Conservation (phyloP, 2,888 invertebrate species). For the Zaprionus bogoriensis region DNA sequence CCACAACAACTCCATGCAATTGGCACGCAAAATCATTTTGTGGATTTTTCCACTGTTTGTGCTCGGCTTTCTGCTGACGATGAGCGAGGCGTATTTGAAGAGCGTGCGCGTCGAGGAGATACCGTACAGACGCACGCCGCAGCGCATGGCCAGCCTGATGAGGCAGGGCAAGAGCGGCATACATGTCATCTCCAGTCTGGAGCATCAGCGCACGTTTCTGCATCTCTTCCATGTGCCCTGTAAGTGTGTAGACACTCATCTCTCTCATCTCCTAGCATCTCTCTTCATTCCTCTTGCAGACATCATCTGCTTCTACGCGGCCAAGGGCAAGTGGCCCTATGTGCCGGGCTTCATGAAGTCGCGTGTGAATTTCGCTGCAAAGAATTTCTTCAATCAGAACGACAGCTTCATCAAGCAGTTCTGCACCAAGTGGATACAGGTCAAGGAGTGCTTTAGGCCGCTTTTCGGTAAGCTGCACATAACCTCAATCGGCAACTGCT, state of each 20-base stretch:
- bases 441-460: conserved; percentile 81
- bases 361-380: conserved; percentile 78
- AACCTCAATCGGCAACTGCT: not conserved
- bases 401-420: conserved; percentile 79
- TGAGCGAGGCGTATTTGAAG: conserved; percentile 67
- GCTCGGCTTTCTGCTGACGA: conserved; percentile 44
- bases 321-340: conserved; percentile 82
- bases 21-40: conserved; percentile 45
- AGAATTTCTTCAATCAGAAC: conserved; percentile 76
- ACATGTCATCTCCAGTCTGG: conserved; percentile 70
- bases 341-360: conserved; percentile 81
- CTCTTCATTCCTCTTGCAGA: conserved; percentile 69
- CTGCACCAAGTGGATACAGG: conserved; percentile 81
- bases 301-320: conserved; percentile 82
- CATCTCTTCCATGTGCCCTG: conserved; percentile 82
- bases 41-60: conserved; percentile 66
- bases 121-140: conserved; percentile 57
- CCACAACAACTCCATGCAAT: conserved; percentile 36
- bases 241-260: conserved; percentile 49
- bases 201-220: conserved; percentile 78
- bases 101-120: conserved; percentile 74
- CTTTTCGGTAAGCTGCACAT: conserved; percentile 58
- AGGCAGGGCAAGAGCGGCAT: conserved; percentile 60
- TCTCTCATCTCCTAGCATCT: no score
- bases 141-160: not conserved